Conservation (phyloP, 2,888 invertebrate genomes). For the Ischnus inquisitorius region DNA sequence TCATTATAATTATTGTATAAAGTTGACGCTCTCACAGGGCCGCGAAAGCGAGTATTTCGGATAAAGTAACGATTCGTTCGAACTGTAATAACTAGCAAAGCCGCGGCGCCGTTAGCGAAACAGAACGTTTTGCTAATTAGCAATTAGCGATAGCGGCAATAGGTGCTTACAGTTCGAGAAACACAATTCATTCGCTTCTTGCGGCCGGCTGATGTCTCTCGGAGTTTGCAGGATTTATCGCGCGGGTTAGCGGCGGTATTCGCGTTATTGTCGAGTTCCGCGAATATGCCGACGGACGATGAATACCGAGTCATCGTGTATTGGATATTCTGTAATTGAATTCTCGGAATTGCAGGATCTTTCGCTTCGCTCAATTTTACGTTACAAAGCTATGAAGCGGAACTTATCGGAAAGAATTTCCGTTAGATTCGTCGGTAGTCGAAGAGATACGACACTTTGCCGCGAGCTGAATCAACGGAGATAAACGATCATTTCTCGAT, state of each 20-base stretch:
- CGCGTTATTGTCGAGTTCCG: neutral
- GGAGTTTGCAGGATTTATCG: neutral
- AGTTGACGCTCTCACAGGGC: neutral
- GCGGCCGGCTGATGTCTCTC: neutral
- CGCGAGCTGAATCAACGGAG: neutral
- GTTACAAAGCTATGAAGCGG: neutral
- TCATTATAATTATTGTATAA: constrained; percentile 13
- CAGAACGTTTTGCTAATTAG: constrained; percentile 14
- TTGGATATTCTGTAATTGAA: neutral
- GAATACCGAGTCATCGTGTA: neutral
- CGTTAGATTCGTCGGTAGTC: neutral
- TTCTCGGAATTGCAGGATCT: neutral
- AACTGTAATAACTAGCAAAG: constrained; percentile 4
- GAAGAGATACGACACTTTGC: too few relatives aligned
- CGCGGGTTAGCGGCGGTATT: neutral
- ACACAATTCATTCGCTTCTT: neutral
- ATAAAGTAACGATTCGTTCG: neutral
- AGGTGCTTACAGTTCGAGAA: constrained; percentile 1
- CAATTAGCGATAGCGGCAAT: constrained; percentile 24
- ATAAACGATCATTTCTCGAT: constrained; percentile 25
- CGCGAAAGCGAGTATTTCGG: neutral
- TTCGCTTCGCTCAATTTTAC: neutral
- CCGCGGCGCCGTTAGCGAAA: neutral
- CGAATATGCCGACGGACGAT: neutral
- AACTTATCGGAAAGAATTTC: neutral